These are phyloP conservation scores for Montipora cactus DNA, from an alignment of 64 coral and sea anemone genomes.

Conservation along the genomic window DNA sequence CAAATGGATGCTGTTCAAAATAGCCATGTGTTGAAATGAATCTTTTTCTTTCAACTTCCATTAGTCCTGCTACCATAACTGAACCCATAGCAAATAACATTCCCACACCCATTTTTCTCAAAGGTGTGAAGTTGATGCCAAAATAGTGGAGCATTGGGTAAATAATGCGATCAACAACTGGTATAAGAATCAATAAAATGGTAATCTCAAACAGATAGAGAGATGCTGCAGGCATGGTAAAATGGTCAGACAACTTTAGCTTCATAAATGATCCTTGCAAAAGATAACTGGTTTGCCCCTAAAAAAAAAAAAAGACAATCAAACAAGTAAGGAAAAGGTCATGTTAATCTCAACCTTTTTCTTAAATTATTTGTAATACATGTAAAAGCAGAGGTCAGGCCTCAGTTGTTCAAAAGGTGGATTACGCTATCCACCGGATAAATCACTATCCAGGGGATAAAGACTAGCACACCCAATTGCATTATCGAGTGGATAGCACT, in stretches of 20 bases:
- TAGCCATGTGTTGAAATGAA: conserved; percentile 29
- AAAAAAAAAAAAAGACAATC: conserved; percentile 9
- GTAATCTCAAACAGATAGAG: conserved; percentile 72
- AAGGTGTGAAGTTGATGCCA: conserved; percentile 70
- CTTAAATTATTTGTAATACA: too few species aligned
- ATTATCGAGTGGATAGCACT: too few species aligned
- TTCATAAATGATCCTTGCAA: conserved; percentile 86
- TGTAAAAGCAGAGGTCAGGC: too few species aligned
- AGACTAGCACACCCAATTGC: too few species aligned
- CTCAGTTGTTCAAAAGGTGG: too few species aligned
- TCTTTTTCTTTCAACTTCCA: conserved; percentile 71
- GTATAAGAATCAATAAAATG: conserved; percentile 75
- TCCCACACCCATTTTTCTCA: conserved; percentile 82
- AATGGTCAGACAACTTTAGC: conserved; percentile 39
- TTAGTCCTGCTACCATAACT: conserved; percentile 68
- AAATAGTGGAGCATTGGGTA: conserved; percentile 64
- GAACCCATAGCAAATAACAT: conserved; percentile 91
- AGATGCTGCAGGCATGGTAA: conserved; percentile 76
- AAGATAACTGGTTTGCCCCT: conserved; percentile 87
- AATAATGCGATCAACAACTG: conserved; percentile 76
- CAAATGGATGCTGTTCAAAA: conserved; percentile 46
- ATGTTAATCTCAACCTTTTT: too few species aligned
- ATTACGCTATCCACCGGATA: too few species aligned
- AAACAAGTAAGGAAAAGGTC: neutral
- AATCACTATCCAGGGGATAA: too few species aligned